Base-by-base conservation (phyloP, 1,140 invertebrate genomes). In the Leptinotarsa undecemlineata region DNA sequence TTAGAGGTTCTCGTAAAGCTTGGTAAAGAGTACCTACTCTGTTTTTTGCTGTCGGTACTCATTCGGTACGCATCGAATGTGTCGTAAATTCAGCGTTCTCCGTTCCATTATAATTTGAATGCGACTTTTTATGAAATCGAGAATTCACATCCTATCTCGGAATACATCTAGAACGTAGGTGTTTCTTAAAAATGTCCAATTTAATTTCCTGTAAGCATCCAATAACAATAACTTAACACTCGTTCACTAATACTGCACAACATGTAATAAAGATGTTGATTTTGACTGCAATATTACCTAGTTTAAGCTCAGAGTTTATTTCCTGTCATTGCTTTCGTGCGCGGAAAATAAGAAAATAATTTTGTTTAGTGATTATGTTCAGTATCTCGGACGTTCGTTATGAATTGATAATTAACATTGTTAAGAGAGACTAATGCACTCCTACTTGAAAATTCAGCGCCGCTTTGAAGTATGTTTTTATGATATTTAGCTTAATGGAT, bases 241-340 rank as follows among this genome's bases (percentile, higher is more conserved):
- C 60, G 69, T 71, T 75, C 48, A 57, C 74, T 68, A 72, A 72
- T 72, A 75, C 70, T 47, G 74, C 71, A 73, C 74, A 62, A 69
- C 63, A 66, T n/a, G 71, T 68, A 73, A 76, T 76, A 76, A 76
- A 76, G 71, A 76, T 76, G 74, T 76, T 76, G 48, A 69, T 73
- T 73, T 68, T 73, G 74, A 76, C 71, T 68, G 71, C 74, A 76
- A 76, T 76, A 76, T 76, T 76, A 42, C 64, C 64, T 68, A 67
- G 23, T 69, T 74, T 76, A 73, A 73, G 71, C 66, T 19, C 19
- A 48, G 42, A 72, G 62, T 76, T 76, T 76, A 76, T 62, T 73
- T 67, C 61, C 68, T 71, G 74, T 62, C 73, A 33, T 42, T 33
- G 15, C 26, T 64, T 64, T 64, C 63, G 6, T 64, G 63, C 1